Evolutionary conservation across 2,113 vertebrate genomes (phyloP).

Genomic region (Hippocampus mohnikei): DNA sequence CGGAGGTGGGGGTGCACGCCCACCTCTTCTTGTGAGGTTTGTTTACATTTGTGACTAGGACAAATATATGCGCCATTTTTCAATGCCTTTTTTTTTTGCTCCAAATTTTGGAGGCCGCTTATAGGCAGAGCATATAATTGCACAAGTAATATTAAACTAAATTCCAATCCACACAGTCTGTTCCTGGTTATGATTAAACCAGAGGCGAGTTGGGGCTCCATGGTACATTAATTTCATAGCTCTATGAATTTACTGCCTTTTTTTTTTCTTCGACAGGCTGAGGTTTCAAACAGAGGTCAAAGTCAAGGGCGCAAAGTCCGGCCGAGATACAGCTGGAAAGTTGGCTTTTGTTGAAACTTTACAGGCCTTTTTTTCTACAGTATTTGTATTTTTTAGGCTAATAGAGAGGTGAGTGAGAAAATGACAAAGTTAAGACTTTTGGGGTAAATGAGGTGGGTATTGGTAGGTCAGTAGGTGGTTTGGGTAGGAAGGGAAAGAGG

Average conservation of each 20-base stretch:
- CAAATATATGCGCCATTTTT: not conserved
- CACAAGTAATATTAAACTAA: not conserved
- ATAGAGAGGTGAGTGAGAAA: not conserved
- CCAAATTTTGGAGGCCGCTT: not conserved
- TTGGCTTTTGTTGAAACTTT: not conserved
- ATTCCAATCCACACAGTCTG: not conserved
- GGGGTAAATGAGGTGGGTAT: not conserved
- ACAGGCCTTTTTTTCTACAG: not conserved
- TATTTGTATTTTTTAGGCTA: too few species aligned
- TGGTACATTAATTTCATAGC: conserved; percentile 11
- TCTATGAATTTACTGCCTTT: conserved; percentile 1
- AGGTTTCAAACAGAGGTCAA: conserved; percentile 4
- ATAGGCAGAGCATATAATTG: not conserved
- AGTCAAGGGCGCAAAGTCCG: not conserved
- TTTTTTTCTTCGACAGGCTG: not conserved
- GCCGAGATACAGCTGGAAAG: not conserved
- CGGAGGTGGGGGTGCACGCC: not conserved
- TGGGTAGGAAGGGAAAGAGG: not conserved
- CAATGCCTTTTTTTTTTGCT: not conserved
- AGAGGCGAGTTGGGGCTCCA: not conserved
- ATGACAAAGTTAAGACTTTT: not conserved
- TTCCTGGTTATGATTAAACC: conserved; percentile 4
- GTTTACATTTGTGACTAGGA: not conserved
- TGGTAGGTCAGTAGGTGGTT: not conserved
- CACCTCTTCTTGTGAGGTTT: not conserved